Percentiles rank a stretch among this genome's conserved stretches.
These are phyloP conservation scores for Bilobella aurantiaca DNA, from an alignment of 1,140 invertebrate species.

Conservation along the genomic window DNA sequence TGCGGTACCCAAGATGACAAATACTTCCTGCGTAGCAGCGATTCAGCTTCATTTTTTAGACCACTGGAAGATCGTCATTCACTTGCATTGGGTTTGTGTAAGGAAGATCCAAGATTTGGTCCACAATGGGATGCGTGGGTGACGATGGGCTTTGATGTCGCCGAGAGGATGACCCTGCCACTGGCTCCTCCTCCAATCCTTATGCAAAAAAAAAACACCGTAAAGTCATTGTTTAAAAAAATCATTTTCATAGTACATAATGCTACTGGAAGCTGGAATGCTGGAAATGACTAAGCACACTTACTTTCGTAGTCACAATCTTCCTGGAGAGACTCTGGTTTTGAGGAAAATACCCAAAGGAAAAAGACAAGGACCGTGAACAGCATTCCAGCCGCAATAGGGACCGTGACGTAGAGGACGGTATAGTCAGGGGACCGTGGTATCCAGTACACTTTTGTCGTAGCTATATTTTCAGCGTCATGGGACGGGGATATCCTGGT, in stretches of 20 bases:
- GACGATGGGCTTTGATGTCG: neutral
- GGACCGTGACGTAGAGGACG: neutral
- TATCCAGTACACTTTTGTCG: neutral
- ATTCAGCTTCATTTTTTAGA: neutral
- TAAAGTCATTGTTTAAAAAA: too few species aligned
- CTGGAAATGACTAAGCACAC: too few species aligned
- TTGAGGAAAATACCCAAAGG: neutral
- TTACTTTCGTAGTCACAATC: neutral
- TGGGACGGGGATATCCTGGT: too few species aligned
- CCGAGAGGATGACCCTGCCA: neutral
- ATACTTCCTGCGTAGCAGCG: neutral
- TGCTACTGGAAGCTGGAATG: too few species aligned
- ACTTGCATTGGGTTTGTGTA: neutral
- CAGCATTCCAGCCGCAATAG: neutral
- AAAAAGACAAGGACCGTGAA: slow-evolving; percentile 4
- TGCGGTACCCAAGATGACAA: too few species aligned
- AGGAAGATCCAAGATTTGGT: neutral
- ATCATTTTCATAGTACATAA: too few species aligned
- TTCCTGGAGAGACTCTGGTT: neutral
- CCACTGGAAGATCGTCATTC: neutral
- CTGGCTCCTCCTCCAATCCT: neutral
- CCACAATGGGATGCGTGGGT: neutral
- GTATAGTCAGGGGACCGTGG: neutral
- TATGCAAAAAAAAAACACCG: neutral
- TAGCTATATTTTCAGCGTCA: neutral